Evolutionary conservation across 2,888 invertebrate species (phyloP), one percentile per base, ranked within the genome.

Genomic region (Melipona beecheii): DNA sequence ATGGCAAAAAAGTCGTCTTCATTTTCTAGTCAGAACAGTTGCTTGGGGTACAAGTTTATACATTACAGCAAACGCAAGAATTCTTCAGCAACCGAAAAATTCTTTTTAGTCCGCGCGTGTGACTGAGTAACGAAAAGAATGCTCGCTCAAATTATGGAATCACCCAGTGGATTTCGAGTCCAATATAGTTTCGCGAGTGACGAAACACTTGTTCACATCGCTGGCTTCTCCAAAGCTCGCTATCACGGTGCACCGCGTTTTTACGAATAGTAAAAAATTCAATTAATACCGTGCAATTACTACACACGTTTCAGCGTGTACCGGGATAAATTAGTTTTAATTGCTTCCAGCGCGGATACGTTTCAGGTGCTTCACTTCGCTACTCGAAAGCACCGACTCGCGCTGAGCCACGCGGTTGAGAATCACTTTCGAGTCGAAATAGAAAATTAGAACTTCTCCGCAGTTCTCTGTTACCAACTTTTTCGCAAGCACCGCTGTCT

Each of bases 271-370:
- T 9, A 31, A 17, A 13, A 11, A n/a, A 54, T 36, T 70, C n/a
- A 70, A 54, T 70, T 70, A 54, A 54, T 36, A 19, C 9, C 17
- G 1, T 36, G 54, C n/a, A 56, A 70, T 54, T 36, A 54, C 19
- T 3, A 3, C 17, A 50, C 21, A 15, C 21, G 21, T 54, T 50
- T 68, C 27, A 68, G 19, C 69, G 6, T 27, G 27, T 21, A 21
- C 17, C 31, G n/a, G 2, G 31, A 15, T n/a, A 56, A 70, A 70
- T 70, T 70, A 56, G 17, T 70, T n/a, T 36, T 70, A 70, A 70
- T 70, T 70, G n/a, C 54, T 36, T 56, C 2, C 9, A n/a, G 54
- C 31, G 54, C 36, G n/a, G 36, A 54, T 54, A 36, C 54, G 36
- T 70, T 54, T 54, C 31, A 54, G n/a, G 6, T 54, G 17, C 21